Evolutionary conservation across 1,140 invertebrate species (phyloP).

Genomic region (Pentalonia nigronervosa): DNA sequence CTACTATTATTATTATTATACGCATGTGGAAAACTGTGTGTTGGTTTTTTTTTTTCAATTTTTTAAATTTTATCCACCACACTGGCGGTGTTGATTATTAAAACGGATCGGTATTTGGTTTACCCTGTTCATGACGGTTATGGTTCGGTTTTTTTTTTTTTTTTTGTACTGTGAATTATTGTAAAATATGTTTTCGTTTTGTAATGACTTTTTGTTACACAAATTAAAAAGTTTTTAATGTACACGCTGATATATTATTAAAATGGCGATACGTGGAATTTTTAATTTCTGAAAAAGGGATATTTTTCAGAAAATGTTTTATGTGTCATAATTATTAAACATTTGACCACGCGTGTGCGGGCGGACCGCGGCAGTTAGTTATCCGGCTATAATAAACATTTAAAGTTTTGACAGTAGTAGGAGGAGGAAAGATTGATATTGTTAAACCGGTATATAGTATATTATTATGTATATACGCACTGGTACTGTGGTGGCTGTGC

Average conservation of each 20-base stretch:
- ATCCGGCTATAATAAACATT: background rate
- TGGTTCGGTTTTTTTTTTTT: background rate
- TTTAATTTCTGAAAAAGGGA: background rate
- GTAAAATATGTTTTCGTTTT: background rate
- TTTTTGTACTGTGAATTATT: background rate
- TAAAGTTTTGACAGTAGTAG: background rate
- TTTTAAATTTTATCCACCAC: background rate
- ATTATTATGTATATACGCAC: background rate
- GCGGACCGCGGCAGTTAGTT: background rate
- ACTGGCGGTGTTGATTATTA: background rate
- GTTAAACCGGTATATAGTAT: background rate
- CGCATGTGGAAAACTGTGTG: background rate
- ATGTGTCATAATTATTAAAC: background rate
- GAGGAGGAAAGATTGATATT: background rate
- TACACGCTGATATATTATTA: background rate
- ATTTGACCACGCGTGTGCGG: background rate
- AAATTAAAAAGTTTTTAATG: conserved; percentile 17
- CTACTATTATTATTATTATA: background rate
- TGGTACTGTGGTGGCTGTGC: background rate
- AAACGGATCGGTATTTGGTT: background rate
- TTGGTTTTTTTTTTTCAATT: background rate
- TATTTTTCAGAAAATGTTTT: background rate
- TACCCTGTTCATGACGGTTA: background rate
- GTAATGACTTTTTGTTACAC: background rate
- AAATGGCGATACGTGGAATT: background rate